Conservation (phyloP, 2,888 invertebrate species). For the Dinocampus coccinellae region DNA sequence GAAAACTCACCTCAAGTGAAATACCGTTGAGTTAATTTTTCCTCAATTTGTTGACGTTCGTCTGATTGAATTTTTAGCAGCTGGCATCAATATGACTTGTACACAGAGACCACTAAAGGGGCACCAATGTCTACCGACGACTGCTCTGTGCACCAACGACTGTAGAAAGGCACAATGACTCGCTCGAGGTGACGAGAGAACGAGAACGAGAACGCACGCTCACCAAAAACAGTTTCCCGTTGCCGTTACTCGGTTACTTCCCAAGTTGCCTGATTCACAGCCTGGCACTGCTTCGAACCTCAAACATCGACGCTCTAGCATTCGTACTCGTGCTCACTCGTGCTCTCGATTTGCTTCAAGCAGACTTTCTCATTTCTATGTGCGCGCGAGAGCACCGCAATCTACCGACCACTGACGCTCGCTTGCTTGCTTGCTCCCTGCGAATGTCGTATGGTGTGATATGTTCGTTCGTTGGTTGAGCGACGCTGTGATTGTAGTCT, state of each 20-base stretch:
- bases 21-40: not conserved
- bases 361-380: constrained; percentile 63
- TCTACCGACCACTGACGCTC: constrained; percentile 30
- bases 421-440: not conserved
- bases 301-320: constrained; percentile 32
- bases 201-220: constrained; percentile 27
- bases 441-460: too few species aligned
- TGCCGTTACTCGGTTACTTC: constrained; percentile 25
- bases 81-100: not conserved
- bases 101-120: not conserved
- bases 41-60: not conserved
- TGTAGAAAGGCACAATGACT: constrained; percentile 21
- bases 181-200: constrained; percentile 21
- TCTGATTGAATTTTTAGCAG: not conserved
- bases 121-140: not conserved
- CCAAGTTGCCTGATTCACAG: constrained; percentile 29
- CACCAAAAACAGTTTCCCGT: constrained; percentile 29
- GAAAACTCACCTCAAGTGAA: constrained; percentile 1
- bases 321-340: constrained; percentile 30
- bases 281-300: constrained; percentile 37
- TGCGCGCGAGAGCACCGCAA: constrained; percentile 38
- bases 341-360: constrained; percentile 37
- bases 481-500: not conserved
- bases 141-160: not conserved
- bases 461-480: not conserved